Evolutionary conservation across 2,113 vertebrate species (phyloP), one percentile per base, ranked within the genome.

Genomic region (Cyanoderma ruficeps): DNA sequence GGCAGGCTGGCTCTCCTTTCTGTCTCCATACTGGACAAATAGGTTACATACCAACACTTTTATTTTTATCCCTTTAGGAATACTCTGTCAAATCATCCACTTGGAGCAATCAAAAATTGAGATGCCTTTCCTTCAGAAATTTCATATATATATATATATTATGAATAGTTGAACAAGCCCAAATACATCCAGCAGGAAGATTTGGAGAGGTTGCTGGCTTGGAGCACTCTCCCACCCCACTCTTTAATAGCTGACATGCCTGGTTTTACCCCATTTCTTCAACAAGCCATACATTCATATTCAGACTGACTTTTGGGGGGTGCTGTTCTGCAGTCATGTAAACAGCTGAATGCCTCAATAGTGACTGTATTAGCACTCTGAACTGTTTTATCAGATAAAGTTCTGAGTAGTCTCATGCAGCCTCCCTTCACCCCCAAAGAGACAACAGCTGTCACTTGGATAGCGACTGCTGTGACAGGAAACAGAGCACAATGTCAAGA

Each of bases 21-120:
- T 9, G 16, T 90, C 93, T 93, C 83, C 16, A 4, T 33, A 11
- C 50, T 72, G 76, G 68, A 92, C 83, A 83, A 93, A 87, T 60
- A 70, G 76, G 86, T 89, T 95, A 90, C 93, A 92, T 97, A 92
- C 86, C 56, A 93, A 83, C 83, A 59, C 89, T 93, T 91, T 61
- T 93, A 86, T 96, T 96, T 96, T 96, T 93, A 89, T 95, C 86
- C 64, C 35, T 77, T 93, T 86, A 67, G 59, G 39, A 89, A 75
- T 90, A 84, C 33, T 60, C 4, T 70, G n/a, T 87, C 78, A 85
- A 87, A n/a, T 68, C 65, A 84, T 89, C 60, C 46, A 33, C 68
- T 63, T 69, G 50, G 57, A 90, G 31, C 68, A 52, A 44, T 53
- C 19, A 78, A 35, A 93, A 44, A 7, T 2, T 15, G 56, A 76